Percentiles rank a stretch among this genome's conserved stretches.
These are phyloP conservation scores for Magallana gigas DNA, from an alignment of 1,140 invertebrate species.

Conservation along the genomic window DNA sequence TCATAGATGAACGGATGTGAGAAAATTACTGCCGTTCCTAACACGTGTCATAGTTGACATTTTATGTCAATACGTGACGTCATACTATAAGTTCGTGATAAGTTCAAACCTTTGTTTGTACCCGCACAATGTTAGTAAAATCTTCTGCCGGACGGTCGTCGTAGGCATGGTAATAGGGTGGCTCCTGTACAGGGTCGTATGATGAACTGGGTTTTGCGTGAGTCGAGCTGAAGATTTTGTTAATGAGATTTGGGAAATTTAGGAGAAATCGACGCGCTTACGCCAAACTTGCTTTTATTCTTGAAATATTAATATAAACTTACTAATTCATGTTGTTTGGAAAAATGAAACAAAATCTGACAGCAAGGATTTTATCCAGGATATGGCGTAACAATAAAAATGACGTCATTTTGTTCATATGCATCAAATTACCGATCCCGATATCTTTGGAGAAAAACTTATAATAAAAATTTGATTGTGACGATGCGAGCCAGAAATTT, in stretches of 20 bases:
- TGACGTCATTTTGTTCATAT: not conserved
- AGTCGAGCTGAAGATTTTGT: constrained; percentile 2
- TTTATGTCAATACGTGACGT: constrained; percentile 16
- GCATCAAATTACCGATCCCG: no score
- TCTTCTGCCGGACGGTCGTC: not conserved
- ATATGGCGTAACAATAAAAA: constrained; percentile 16
- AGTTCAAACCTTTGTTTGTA: not conserved
- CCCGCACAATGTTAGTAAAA: not conserved
- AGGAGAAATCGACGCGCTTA: no score
- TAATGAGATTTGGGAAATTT: no score
- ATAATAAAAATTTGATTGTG: no score
- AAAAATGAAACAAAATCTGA: not conserved
- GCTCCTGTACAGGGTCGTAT: not conserved
- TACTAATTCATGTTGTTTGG: constrained; percentile 4
- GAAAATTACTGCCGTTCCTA: not conserved
- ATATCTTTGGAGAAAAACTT: no score
- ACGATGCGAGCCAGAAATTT: no score
- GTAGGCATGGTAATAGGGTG: constrained; percentile 11
- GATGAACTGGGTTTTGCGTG: constrained; percentile 12
- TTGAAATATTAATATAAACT: not conserved
- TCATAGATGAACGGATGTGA: constrained; percentile 5
- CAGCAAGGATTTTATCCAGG: not conserved
- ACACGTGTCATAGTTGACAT: constrained; percentile 13
- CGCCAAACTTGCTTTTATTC: no score
- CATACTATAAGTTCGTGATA: not conserved